Conservation (phyloP, 2,888 invertebrate genomes). For the Eretmocerus hayati region DNA sequence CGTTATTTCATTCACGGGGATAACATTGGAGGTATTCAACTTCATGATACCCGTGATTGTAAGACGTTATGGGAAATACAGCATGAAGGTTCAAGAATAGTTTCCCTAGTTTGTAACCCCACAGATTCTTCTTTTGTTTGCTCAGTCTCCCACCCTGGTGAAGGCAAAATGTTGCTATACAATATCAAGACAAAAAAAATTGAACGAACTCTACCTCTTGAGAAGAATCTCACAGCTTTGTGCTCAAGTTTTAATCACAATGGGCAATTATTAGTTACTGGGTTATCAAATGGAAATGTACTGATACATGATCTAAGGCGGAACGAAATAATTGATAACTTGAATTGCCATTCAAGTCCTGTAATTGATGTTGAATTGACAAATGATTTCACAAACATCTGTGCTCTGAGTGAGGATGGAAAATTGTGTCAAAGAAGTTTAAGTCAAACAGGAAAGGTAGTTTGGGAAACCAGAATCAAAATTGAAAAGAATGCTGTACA, state of each 20-base stretch:
- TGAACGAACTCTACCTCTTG: constrained; percentile 43
- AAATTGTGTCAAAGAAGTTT: constrained; percentile 42
- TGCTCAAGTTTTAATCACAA: constrained; percentile 56
- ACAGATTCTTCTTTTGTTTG: constrained; percentile 48
- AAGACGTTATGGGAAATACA: constrained; percentile 53
- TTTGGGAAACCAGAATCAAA: constrained; percentile 43
- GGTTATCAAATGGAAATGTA: constrained; percentile 54
- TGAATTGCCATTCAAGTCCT: constrained; percentile 52
- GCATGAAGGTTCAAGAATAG: constrained; percentile 46
- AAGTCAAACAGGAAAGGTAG: constrained; percentile 48
- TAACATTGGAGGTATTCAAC: constrained; percentile 50
- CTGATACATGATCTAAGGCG: constrained; percentile 53
- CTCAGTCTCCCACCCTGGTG: constrained; percentile 42
- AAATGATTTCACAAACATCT: constrained; percentile 53
- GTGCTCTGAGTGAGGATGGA: constrained; percentile 52
- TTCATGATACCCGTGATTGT: constrained; percentile 56
- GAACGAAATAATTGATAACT: constrained; percentile 51
- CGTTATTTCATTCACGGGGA: constrained; percentile 54
- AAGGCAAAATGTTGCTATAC: constrained; percentile 52
- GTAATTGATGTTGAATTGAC: constrained; percentile 52
- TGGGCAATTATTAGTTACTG: constrained; percentile 54
- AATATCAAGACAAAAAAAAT: constrained; percentile 54
- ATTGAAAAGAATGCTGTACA: constrained; percentile 43
- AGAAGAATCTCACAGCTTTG: constrained; percentile 46
- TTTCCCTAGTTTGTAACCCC: constrained; percentile 50